Percentiles rank a stretch among this genome's conserved stretches.
Evolutionary conservation across 30 jellyfish, hydroid and myxozoan genomes (phyloP).

Genomic region (Haliclystus octoradiatus): DNA sequence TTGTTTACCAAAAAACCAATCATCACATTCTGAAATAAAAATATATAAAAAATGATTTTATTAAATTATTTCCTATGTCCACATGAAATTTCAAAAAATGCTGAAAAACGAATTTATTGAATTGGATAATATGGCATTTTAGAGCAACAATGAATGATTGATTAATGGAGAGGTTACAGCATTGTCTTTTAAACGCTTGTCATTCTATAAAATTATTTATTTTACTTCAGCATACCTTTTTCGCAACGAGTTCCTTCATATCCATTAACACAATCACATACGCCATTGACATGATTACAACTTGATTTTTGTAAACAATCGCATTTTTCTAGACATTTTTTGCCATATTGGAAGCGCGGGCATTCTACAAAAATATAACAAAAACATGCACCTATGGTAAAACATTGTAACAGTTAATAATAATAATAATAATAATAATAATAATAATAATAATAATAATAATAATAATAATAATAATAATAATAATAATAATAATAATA

Average conservation of each 20-base stretch:
- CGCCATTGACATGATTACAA: neutral
- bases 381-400: too few species aligned
- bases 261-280: neutral
- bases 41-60: too few species aligned
- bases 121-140: too few species aligned
- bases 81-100: too few species aligned
- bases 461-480: neutral
- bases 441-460: neutral
- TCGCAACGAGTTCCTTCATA: neutral
- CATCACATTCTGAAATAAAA: slow-evolving; percentile 34
- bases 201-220: too few species aligned
- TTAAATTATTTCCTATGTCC: too few species aligned
- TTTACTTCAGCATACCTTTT: neutral
- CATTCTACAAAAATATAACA: too few species aligned
- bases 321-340: neutral
- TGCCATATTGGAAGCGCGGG: neutral
- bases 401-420: too few species aligned
- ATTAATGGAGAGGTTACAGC: too few species aligned
- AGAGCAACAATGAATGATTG: too few species aligned
- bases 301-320: neutral
- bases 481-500: neutral
- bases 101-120: too few species aligned
- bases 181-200: too few species aligned
- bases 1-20: slow-evolving; percentile 38
- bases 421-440: neutral